A percentile compares a stretch with the other conserved stretches of the same genome.
These are phyloP conservation scores for Panzeria rudis DNA, from an alignment of 2,888 invertebrate species.

Conservation along the genomic window DNA sequence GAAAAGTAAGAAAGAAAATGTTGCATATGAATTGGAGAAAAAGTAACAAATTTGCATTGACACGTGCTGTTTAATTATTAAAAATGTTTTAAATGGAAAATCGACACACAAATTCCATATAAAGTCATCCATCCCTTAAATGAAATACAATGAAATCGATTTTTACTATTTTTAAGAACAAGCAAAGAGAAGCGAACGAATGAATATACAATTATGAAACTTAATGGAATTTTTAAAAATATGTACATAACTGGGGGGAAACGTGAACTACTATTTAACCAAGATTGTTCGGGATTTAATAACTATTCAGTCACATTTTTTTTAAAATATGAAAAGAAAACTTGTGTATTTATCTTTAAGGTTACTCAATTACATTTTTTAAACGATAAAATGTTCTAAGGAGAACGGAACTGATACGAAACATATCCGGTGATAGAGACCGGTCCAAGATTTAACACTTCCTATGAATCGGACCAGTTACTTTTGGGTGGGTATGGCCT, in stretches of 20 bases:
- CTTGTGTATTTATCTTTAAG: too few relatives aligned
- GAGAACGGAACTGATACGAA: too few relatives aligned
- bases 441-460: too few relatives aligned
- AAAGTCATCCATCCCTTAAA: conserved; percentile 49
- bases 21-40: conserved; percentile 36
- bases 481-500: too few relatives aligned
- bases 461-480: too few relatives aligned
- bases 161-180: neutral
- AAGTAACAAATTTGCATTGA: conserved; percentile 58
- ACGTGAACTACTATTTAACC: too few relatives aligned
- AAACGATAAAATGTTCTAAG: too few relatives aligned
- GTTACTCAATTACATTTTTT: too few relatives aligned
- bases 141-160: neutral
- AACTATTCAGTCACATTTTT: too few relatives aligned
- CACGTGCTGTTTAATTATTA: conserved; percentile 69
- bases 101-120: conserved; percentile 4
- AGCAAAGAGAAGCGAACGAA: neutral
- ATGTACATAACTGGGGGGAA: neutral
- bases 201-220: neutral
- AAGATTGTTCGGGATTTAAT: too few relatives aligned
- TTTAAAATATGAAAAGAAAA: neutral
- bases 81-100: conserved; percentile 39
- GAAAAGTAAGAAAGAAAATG: conserved; percentile 45
- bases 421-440: too few relatives aligned
- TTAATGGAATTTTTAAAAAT: neutral